phyloP scores from a whole-genome alignment of 2,888 invertebrate species.

The Philaethria dido region DNA sequence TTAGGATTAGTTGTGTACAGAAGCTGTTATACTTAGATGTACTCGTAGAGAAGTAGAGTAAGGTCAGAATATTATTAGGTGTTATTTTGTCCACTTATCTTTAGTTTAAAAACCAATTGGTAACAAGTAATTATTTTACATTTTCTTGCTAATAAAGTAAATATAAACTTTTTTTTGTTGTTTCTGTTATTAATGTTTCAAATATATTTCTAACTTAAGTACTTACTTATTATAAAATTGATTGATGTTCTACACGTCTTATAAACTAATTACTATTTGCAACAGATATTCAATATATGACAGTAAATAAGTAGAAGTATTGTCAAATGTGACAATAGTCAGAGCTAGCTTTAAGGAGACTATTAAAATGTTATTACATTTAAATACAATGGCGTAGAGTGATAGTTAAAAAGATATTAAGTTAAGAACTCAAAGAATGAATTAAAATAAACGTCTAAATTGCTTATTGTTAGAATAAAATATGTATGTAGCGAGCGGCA shows the following conservation, averaged over 20 bases:
- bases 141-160: too few relatives aligned
- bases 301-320: too few relatives aligned
- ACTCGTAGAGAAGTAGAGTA: neutral
- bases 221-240: too few relatives aligned
- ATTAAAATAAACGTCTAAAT: constrained; percentile 44
- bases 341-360: neutral
- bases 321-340: neutral
- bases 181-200: too few relatives aligned
- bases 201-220: too few relatives aligned
- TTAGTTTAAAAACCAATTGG: neutral
- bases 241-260: too few relatives aligned
- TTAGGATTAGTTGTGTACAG: constrained; percentile 1
- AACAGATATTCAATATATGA: too few relatives aligned
- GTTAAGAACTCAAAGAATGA: constrained; percentile 18
- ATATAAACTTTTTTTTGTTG: too few relatives aligned
- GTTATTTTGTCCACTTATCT: neutral
- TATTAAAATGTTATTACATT: constrained; percentile 21
- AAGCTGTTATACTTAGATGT: constrained; percentile 7
- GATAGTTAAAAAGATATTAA: constrained; percentile 22
- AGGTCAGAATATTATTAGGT: neutral
- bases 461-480: constrained; percentile 45
- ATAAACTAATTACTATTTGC: too few relatives aligned
- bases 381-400: constrained; percentile 15
- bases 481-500: constrained; percentile 55
- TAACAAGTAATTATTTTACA: too few relatives aligned